Evolutionary conservation across 2,797 vertebrate species (phyloP), one percentile per base, ranked within the genome.

Genomic region (Hydrolagus colliei): DNA sequence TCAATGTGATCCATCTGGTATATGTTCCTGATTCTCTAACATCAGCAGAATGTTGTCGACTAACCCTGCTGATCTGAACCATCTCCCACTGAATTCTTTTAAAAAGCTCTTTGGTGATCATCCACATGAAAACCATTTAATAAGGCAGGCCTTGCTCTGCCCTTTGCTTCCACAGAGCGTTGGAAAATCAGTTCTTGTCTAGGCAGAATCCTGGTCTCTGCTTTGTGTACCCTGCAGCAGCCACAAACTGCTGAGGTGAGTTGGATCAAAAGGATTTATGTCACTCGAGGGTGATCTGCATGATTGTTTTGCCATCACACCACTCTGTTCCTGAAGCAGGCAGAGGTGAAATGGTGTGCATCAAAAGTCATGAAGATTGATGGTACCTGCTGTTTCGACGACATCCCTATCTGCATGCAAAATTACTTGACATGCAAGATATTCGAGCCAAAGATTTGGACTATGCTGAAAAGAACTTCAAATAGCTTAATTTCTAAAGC

Each of bases 311-410:
- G 91, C 91, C 94, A 92, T 93, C 91, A 90, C 88, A 93, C 88
- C 91, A 94, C 92, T 94, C 91, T 94, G 92, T 91, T 92, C 91
- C 88, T 92, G 93, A 94, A 94, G 93, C 92, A 94, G 90, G 92
- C 92, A 92, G 91, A 95, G 93, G 93, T 95, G 94, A 97, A 96
- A 95, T 92, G 90, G 93, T 93, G 91, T 95, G 91, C 92, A 93
- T 93, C 92, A 93, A 94, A 95, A 94, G 93, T 94, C 94, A 95
- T 93, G 93, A 95, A 97, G 95, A 97, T 93, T 93, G 95, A 97
- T 96, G 91, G 93, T 91, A 88, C 87, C 86, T 74, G 77, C 88
- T 93, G 90, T 91, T 92, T 95, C 90, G 88, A 92, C 93, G 93
- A 91, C 27, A 85, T 71, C 85, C 86, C 87, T 88, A 88, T 91